phyloP scores from a whole-genome alignment of 2,888 invertebrate genomes.

The Choreutis nemorana region DNA sequence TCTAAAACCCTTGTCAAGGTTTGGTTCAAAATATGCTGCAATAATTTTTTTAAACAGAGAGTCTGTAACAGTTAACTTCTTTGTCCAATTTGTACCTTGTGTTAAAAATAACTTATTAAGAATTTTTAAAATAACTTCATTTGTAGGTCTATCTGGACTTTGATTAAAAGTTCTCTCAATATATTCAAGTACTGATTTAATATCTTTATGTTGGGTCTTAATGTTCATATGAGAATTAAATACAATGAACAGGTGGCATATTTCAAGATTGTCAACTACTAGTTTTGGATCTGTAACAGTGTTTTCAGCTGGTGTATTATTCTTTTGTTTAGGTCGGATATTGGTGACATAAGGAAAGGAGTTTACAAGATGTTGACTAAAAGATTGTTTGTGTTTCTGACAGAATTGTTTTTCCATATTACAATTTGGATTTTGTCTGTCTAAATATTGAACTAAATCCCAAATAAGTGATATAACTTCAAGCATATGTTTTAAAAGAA shows the following conservation, averaged over 20 bases:
- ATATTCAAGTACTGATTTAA: slow-evolving; percentile 48
- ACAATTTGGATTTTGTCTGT: slow-evolving; percentile 32
- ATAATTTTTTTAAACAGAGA: slow-evolving; percentile 42
- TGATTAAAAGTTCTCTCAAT: slow-evolving; percentile 53
- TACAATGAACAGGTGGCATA: slow-evolving; percentile 52
- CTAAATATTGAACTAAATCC: slow-evolving; percentile 38
- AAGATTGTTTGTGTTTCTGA: slow-evolving; percentile 56
- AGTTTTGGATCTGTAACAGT: slow-evolving; percentile 42
- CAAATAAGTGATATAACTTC: slow-evolving; percentile 71
- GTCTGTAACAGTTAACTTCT: slow-evolving; percentile 30
- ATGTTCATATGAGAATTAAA: slow-evolving; percentile 46
- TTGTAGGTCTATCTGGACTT: slow-evolving; percentile 24
- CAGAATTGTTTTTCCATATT: slow-evolving; percentile 59
- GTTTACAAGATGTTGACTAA: slow-evolving; percentile 62
- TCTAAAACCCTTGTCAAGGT: slow-evolving; percentile 26
- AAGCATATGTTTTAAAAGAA: slow-evolving; percentile 69
- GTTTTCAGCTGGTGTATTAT: slow-evolving; percentile 24
- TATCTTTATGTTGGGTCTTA: slow-evolving; percentile 36
- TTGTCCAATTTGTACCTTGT: slow-evolving; percentile 43
- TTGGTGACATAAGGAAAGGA: slow-evolving; percentile 68
- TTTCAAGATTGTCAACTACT: slow-evolving; percentile 36
- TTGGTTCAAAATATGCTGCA: slow-evolving; percentile 35
- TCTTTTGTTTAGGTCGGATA: slow-evolving; percentile 30
- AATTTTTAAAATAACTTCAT: slow-evolving; percentile 31
- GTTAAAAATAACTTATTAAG: slow-evolving; percentile 37